Conservation (phyloP, 2,797 vertebrate genomes). For the Podarcis lilfordi region DNA sequence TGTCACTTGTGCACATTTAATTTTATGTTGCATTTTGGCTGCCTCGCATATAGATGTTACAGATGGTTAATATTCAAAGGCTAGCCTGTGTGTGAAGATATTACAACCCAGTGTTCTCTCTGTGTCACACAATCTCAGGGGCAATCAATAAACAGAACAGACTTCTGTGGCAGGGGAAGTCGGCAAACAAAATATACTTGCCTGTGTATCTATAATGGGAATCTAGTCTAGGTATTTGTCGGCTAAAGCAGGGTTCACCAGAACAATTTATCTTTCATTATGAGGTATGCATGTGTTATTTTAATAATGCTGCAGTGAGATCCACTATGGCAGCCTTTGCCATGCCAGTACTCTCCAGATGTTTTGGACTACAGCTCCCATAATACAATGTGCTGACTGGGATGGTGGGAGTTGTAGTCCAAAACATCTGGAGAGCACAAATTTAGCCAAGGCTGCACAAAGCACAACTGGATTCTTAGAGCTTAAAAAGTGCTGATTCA, state of each 20-base stretch:
- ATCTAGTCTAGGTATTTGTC: background rate
- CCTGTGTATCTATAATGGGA: slow-evolving; percentile 12
- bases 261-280: background rate
- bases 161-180: background rate
- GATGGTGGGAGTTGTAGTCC: too few relatives aligned
- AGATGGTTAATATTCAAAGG: slow-evolving; percentile 31
- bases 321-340: background rate
- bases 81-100: background rate
- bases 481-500: background rate
- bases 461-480: background rate
- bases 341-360: too few relatives aligned
- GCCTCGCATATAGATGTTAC: slow-evolving; percentile 30
- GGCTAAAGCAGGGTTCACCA: background rate
- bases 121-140: background rate
- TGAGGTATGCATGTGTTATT: background rate
- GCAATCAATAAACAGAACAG: slow-evolving; percentile 4
- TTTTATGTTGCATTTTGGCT: slow-evolving; percentile 57
- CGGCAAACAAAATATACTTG: background rate
- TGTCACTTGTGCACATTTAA: slow-evolving; percentile 46
- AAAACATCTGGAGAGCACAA: too few relatives aligned
- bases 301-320: background rate
- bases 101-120: slow-evolving; percentile 22
- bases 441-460: background rate
- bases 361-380: too few relatives aligned
- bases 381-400: too few relatives aligned